These are phyloP conservation scores for Digitonthophagus gazella DNA, from an alignment of 2,888 invertebrate species.

Conservation along the genomic window DNA sequence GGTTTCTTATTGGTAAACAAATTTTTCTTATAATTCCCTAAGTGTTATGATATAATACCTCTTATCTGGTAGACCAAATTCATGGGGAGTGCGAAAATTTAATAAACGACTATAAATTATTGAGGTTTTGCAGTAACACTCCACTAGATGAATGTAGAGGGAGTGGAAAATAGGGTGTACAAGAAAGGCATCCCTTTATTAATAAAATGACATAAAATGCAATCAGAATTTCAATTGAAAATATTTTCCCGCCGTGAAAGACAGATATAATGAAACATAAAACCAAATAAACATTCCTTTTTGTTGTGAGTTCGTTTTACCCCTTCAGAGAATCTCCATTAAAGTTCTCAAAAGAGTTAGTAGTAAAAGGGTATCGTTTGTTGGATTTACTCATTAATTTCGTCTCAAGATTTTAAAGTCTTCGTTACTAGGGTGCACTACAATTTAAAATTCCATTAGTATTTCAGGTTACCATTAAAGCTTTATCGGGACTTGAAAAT, in stretches of 20 bases:
- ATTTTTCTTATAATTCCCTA: no score
- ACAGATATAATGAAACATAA: no score
- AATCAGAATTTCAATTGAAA: no score
- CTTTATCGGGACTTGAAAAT: neutral
- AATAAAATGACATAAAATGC: neutral
- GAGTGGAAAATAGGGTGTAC: neutral
- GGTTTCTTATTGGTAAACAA: no score
- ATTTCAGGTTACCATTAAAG: neutral
- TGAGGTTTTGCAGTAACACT: conserved; percentile 20
- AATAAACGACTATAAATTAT: conserved; percentile 23
- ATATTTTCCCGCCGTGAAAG: no score
- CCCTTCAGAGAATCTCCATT: neutral
- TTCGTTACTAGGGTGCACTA: neutral
- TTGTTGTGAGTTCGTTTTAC: no score
- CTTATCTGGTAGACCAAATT: no score
- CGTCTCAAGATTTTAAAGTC: neutral
- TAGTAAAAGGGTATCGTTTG: neutral
- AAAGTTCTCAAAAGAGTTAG: neutral
- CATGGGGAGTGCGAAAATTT: conserved; percentile 19
- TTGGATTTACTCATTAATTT: neutral
- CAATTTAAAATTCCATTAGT: neutral
- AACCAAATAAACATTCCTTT: no score
- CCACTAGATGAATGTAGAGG: neutral
- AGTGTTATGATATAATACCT: no score
- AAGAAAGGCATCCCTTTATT: neutral